These are phyloP conservation scores for Plebejus melissa DNA, from an alignment of 2,888 invertebrate genomes.

Conservation along the genomic window DNA sequence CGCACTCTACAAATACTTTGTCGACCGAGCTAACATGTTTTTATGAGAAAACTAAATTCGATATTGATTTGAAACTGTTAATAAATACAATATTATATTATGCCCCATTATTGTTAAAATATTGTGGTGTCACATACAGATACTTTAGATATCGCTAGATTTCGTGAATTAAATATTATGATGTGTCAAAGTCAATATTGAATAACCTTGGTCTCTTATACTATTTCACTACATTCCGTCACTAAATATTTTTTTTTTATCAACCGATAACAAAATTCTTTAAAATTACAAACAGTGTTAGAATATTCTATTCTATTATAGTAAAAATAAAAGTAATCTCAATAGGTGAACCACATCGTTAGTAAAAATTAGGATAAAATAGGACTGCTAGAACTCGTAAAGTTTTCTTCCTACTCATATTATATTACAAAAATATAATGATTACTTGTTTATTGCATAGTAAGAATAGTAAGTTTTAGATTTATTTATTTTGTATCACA, in stretches of 20 bases:
- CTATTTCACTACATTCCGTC: neutral
- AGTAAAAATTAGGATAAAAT: neutral
- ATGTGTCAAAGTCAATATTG: too few relatives aligned
- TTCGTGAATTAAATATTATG: neutral
- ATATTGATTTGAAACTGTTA: neutral
- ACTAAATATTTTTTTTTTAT: neutral
- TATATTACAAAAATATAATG: neutral
- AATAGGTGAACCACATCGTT: neutral
- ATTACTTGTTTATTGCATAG: neutral
- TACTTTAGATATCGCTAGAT: constrained; percentile 1
- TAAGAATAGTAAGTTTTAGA: constrained; percentile 13
- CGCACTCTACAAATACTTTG: too few relatives aligned
- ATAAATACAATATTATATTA: neutral
- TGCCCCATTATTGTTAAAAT: neutral
- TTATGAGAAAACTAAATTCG: neutral
- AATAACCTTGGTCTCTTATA: neutral
- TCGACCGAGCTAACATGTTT: too few relatives aligned
- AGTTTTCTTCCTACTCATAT: neutral
- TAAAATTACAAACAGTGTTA: neutral
- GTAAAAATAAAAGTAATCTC: neutral
- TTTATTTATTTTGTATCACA: constrained; percentile 10
- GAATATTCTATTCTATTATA: neutral
- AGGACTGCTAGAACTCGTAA: neutral
- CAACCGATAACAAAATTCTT: neutral
- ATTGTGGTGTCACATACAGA: neutral